These are phyloP conservation scores for Lucinisca nassula DNA, from an alignment of 2,888 invertebrate species.

Conservation along the genomic window DNA sequence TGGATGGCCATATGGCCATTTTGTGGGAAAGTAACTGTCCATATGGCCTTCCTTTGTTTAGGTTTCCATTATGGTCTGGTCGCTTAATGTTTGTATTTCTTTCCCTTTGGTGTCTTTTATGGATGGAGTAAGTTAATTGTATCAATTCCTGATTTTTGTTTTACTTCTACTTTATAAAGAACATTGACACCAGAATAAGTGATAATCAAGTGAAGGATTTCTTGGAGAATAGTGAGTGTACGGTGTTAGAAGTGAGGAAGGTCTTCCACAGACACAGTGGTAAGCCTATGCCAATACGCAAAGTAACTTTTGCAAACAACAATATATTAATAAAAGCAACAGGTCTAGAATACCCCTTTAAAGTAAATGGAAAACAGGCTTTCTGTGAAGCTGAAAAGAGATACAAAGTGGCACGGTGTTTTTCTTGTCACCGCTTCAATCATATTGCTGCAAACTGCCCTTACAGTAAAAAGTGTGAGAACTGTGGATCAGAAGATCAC, in stretches of 20 bases:
- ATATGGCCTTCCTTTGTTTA: too few species aligned
- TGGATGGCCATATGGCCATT: too few species aligned
- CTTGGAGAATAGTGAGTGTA: background rate
- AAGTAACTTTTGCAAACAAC: background rate
- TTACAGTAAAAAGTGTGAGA: background rate
- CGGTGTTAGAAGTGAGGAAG: background rate
- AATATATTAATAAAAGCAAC: background rate
- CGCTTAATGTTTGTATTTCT: too few species aligned
- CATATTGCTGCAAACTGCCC: constrained; percentile 11
- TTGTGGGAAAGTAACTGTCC: too few species aligned
- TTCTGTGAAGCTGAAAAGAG: background rate
- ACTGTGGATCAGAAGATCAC: background rate
- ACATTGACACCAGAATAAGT: background rate
- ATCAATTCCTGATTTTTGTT: too few species aligned
- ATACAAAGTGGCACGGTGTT: background rate
- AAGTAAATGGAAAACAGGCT: background rate
- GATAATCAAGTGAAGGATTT: background rate
- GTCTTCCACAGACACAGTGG: background rate
- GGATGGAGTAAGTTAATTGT: too few species aligned
- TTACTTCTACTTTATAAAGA: background rate
- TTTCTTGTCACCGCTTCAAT: background rate
- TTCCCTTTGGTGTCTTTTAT: too few species aligned
- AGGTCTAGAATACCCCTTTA: background rate
- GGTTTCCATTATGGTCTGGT: too few species aligned
- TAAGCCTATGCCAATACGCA: background rate